Evolutionary conservation across 2,888 invertebrate species (phyloP).

Genomic region (Tetramorium bicarinatum): DNA sequence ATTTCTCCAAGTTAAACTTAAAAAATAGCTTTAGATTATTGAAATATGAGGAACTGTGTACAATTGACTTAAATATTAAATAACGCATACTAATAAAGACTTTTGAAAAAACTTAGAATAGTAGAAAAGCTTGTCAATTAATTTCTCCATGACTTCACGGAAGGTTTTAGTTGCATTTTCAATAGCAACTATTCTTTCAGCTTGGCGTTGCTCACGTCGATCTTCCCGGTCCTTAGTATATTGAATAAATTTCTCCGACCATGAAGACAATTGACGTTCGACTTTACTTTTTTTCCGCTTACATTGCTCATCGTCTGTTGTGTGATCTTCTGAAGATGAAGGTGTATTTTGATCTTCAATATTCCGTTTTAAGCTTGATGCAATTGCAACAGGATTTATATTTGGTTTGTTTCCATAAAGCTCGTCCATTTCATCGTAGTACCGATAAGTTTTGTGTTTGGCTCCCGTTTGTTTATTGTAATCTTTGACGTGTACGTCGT

Average conservation of each 20-base stretch:
- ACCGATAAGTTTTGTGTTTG: neutral
- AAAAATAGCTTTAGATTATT: too few relatives aligned
- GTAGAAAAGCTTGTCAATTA: neutral
- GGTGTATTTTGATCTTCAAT: neutral
- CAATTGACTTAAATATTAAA: too few relatives aligned
- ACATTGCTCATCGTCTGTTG: neutral
- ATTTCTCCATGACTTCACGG: neutral
- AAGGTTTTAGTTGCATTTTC: constrained; percentile 6
- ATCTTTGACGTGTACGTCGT: neutral
- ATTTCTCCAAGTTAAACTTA: too few relatives aligned
- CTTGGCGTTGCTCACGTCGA: neutral
- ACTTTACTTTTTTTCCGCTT: constrained; percentile 9
- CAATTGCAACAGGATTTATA: neutral
- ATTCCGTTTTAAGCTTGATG: neutral
- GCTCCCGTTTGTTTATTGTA: neutral
- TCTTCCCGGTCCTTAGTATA: neutral
- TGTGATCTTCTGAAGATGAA: neutral
- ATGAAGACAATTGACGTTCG: constrained; percentile 5
- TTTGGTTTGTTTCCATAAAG: constrained; percentile 21
- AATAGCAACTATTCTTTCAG: neutral
- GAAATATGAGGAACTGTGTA: too few relatives aligned
- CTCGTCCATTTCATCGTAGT: constrained; percentile 11
- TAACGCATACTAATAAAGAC: too few relatives aligned
- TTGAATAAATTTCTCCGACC: constrained; percentile 12
- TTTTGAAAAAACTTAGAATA: too few relatives aligned